Evolutionary conservation across 1,140 invertebrate genomes (phyloP).

Genomic region (Neodiprion virginianus): DNA sequence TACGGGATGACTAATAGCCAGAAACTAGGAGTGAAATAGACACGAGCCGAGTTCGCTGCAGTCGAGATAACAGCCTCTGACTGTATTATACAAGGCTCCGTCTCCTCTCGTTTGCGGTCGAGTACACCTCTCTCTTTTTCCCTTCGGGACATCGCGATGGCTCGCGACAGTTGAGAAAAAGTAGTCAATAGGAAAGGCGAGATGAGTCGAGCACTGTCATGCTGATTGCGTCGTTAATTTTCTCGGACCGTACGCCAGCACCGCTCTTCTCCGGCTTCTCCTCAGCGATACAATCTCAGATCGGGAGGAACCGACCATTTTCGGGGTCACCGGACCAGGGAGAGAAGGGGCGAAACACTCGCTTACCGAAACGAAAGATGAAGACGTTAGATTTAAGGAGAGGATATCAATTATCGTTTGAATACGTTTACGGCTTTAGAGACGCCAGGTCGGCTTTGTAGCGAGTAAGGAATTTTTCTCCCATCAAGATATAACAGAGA

Average conservation of each 20-base stretch:
- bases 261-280: neutral
- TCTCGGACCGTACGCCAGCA: conserved; percentile 1
- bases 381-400: conserved; percentile 7
- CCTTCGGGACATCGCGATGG: neutral
- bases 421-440: neutral
- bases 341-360: no score
- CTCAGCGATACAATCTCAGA: neutral
- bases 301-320: neutral
- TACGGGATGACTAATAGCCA: neutral
- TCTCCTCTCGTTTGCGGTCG: neutral
- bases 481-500: neutral
- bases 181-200: neutral
- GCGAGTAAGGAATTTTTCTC: neutral
- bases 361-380: neutral
- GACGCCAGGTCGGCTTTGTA: neutral
- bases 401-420: conserved; percentile 7
- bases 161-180: neutral
- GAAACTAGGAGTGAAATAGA: neutral
- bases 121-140: neutral
- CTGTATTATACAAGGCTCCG: neutral
- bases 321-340: no score
- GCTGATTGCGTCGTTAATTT: conserved; percentile 32
- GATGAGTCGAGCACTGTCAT: conserved; percentile 14
- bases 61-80: neutral
- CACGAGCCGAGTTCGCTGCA: neutral